Conservation (phyloP, 1,140 invertebrate genomes). For the Zaprionus africanus region DNA sequence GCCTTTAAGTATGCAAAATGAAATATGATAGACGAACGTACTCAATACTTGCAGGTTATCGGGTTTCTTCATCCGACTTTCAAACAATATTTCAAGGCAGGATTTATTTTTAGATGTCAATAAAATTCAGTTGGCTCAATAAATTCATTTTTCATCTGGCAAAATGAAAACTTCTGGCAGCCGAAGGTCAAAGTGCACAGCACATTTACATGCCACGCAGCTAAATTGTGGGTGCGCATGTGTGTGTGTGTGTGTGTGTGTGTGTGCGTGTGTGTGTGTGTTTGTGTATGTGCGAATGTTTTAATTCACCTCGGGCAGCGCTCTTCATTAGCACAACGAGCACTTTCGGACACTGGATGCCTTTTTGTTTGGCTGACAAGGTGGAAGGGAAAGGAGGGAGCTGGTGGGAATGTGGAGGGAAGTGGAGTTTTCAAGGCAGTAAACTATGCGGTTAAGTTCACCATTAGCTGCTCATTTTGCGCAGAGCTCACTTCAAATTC, state of each 20-base stretch:
- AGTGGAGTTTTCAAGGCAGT: background rate
- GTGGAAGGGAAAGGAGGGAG: too few relatives aligned
- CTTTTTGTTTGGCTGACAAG: constrained; percentile 5
- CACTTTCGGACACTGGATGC: background rate
- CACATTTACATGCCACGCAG: background rate
- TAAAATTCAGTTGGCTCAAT: constrained; percentile 1
- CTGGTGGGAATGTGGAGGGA: background rate
- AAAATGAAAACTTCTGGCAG: background rate
- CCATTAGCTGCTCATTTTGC: constrained; percentile 57
- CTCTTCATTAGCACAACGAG: constrained; percentile 50
- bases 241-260: constrained; percentile 2
- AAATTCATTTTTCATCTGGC: background rate
- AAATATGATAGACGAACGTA: too few relatives aligned
- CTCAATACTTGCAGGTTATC: background rate
- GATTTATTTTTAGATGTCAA: constrained; percentile 3
- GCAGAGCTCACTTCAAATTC: constrained; percentile 10
- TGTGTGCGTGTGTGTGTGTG: background rate
- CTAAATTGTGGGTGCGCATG: background rate
- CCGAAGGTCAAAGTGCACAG: background rate
- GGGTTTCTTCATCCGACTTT: background rate
- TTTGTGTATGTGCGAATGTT: constrained; percentile 17
- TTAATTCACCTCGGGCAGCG: constrained; percentile 20
- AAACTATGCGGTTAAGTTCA: constrained; percentile 44
- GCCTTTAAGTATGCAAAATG: too few relatives aligned
- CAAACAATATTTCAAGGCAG: background rate